Conservation (phyloP, 2,797 vertebrate genomes). For the Lagocephalus sceleratus region DNA sequence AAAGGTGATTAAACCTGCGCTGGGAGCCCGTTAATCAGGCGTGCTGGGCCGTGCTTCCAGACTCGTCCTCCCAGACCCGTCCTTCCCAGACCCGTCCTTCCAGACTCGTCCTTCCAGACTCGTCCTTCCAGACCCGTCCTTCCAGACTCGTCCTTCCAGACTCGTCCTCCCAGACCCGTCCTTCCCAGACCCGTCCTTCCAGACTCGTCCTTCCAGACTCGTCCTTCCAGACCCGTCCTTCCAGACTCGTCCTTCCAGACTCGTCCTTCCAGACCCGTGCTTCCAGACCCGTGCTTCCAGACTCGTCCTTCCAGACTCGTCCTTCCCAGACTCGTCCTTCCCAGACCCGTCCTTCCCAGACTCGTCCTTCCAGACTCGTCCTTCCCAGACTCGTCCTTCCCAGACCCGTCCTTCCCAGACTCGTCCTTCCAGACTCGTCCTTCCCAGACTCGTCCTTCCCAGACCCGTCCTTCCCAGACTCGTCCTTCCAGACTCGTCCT, state of each 20-base stretch:
- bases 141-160: conserved; percentile 1
- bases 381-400: not conserved
- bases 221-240: conserved; percentile 2
- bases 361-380: conserved; percentile 3
- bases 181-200: not conserved
- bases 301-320: conserved; percentile 2
- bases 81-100: not conserved
- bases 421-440: conserved; percentile 3
- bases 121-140: conserved; percentile 1
- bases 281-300: too few species aligned
- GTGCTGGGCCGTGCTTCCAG: too few species aligned
- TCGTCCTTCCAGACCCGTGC: too few species aligned
- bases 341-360: not conserved
- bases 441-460: not conserved
- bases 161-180: conserved; percentile 2
- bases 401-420: conserved; percentile 1
- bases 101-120: conserved; percentile 2
- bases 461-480: conserved; percentile 2
- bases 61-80: conserved; percentile 1
- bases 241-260: conserved; percentile 1
- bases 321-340: not conserved
- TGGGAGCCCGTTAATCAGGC: not conserved
- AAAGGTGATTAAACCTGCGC: too few species aligned
- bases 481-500: conserved; percentile 2
- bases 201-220: conserved; percentile 2